Base-by-base conservation (phyloP, 2,797 vertebrate species). In the Epinephelus malabaricus region DNA sequence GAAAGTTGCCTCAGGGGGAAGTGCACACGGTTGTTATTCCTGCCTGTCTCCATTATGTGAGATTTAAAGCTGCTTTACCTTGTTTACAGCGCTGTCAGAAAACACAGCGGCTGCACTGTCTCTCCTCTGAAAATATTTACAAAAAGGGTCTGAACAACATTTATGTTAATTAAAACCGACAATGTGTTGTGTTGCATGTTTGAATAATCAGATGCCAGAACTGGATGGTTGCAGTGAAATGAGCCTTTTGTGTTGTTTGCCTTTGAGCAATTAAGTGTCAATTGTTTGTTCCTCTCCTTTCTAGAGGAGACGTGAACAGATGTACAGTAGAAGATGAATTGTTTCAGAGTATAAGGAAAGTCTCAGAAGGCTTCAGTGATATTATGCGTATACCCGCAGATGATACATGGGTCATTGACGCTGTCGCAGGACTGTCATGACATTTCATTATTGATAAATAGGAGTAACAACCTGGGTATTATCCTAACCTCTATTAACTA, bases 61-160 rank as follows among this genome's bases (percentile, higher is more conserved):
- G 87, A 89, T 89, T 90, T 85, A 81, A 87, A 90, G 86, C 72
- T 63, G 86, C 69, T 82, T 53, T 74, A 61, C 83, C 70, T 84
- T 88, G 87, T 93, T 93, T 92, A 91, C 79, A 79, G 80, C 77
- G 47, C 75, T 79, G 78, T 92, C 80, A 84, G 27, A 79, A 79
- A 75, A 78, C 71, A 69, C 77, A 88, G 67, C 86, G 80, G 86
- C 75, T 64, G 63, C 77, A 53, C 76, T 8, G 62, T 65, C 60
- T 72, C 55, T 79, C 66, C 78, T 84, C n/a, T 43, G 56, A 86
- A 86, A 85, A 86, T 82, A 78, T 86, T 81, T 86, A 63, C 54
- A 13, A 51, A 71, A 73, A 23, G 23, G 56, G 40, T 60, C 59
- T 76, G 63, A 84, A 75, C 60, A 73, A 50, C 60, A 65, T 77